Base-by-base conservation (phyloP, 2,797 vertebrate genomes). In the Ptychadena robeensis region DNA sequence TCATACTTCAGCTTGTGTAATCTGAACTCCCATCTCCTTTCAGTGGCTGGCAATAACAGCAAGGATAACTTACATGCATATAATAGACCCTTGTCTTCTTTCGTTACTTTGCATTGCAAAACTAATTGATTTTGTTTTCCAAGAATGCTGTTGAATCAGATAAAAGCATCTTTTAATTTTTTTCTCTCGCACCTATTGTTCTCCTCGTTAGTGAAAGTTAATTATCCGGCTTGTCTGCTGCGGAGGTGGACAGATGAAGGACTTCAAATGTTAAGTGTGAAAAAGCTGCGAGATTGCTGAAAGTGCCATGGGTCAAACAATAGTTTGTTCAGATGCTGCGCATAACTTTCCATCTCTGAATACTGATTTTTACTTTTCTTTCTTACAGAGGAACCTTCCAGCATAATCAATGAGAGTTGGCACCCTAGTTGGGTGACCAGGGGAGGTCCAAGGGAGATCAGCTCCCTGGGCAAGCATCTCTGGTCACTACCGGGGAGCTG, bases 91-190 rank as follows among this genome's bases (percentile, higher is more conserved):
- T 18, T 64, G 73, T 77, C 67, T 82, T 27, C 61, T 53, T 15
- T 65, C 31, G 27, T 79, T 78, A 15, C 78, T 79, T 83, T 83
- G 81, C 73, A 82, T 82, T 77, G 81, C 74, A 78, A 83, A 83
- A 72, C 38, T 73, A 82, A 82, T 76, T 82, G 74, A 83, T 83
- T 83, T 78, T 83, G 74, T 78, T 83, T 72, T 65, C 68, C 31
- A 31, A 66, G 37, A 71, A 65, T 57, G 14, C 37, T 30, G n/a
- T 18, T 4, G 25, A 44, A 69, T 76, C 80, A 63, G 73, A 83
- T 65, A 83, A 78, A 34, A 35, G n/a, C 31, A 4, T 40, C 30
- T 40, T 30, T 82, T 48, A 9, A 1, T 76, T 78, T 9, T 48
- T 57, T 65, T 40, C 12, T 18, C n/a, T 64, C 31, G 38, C 68